Evolutionary conservation across 2,113 vertebrate genomes (phyloP).

Genomic region (Tangachromis dhanisi): DNA sequence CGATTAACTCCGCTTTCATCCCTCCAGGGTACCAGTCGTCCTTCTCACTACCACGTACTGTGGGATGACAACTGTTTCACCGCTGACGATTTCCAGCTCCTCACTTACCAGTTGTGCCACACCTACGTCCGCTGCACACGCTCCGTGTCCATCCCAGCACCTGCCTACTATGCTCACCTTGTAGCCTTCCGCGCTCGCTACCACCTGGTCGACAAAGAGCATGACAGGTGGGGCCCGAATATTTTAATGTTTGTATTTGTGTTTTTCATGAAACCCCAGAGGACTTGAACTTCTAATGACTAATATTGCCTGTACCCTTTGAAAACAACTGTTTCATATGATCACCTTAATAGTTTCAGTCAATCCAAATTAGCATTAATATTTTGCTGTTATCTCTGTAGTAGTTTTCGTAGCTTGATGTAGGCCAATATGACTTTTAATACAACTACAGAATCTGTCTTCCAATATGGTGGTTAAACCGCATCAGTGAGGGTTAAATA

Average conservation of each 20-base stretch:
- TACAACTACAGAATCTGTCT: not conserved
- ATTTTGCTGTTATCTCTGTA: not conserved
- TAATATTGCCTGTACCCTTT: not conserved
- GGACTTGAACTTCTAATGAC: not conserved
- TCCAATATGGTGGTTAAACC: not conserved
- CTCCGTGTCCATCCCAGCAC: slow-evolving; percentile 94
- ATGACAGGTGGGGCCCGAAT: slow-evolving; percentile 80
- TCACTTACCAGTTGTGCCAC: slow-evolving; percentile 98
- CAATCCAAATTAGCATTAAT: not conserved
- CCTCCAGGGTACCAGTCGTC: slow-evolving; percentile 88
- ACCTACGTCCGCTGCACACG: slow-evolving; percentile 95
- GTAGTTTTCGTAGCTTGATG: not conserved
- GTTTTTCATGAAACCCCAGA: not conserved
- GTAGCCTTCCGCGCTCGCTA: slow-evolving; percentile 95
- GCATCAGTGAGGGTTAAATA: not conserved
- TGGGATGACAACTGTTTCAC: slow-evolving; percentile 98
- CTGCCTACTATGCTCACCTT: slow-evolving; percentile 94
- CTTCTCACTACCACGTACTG: slow-evolving; percentile 93
- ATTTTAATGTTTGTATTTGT: not conserved
- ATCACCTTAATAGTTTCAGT: not conserved
- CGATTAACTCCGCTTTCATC: not conserved
- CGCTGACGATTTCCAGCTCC: slow-evolving; percentile 94
- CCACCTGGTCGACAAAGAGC: slow-evolving; percentile 96
- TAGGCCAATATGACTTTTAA: not conserved
- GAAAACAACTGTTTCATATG: rapidly evolving